Evolutionary conservation across 2,113 vertebrate genomes (phyloP), one percentile per base, ranked within the genome.

Genomic region (Daboia siamensis): DNA sequence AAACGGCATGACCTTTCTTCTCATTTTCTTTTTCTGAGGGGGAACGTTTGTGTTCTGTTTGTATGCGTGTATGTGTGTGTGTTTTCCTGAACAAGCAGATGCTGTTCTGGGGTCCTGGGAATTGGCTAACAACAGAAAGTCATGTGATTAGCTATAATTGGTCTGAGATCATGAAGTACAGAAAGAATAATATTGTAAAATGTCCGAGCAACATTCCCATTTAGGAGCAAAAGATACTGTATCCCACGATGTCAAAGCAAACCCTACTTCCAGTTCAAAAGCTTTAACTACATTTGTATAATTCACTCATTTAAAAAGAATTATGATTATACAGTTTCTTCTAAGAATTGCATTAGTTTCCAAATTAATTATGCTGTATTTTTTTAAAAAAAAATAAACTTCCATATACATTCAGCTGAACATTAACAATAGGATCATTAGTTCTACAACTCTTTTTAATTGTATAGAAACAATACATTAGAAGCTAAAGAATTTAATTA

Each of bases 401-500:
- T 92, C 94, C 93, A 96, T 90, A 95, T 90, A 93, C 87, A 90
- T 93, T 94, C 87, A 90, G 74, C 90, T 95, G 90, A 93, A 94
- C 91, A 51, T 55, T 29, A 94, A 94, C 94, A 95, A 94, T 91
- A 89, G 92, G 88, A 94, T 92, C 94, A 94, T 91, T 93, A 95
- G 56, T 93, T 95, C 80, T 89, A 94, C 94, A 74, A 94, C 90
- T 92, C 86, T 96, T 96, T 96, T 96, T 97, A 94, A 96, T 96
- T 95, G 94, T 94, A 93, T 93, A 88, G 61, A 95, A 95, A 95
- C 91, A 96, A 96, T 96, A 93, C 94, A 95, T 95, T 96, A 93
- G 93, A 93, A 95, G 95, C 93, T 95, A 95, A 96, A 95, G 94
- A 94, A 91, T 90, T 95, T 96, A 97, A 96, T 95, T 96, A 96